These are phyloP conservation scores for Ochotona princeps DNA, from an alignment of 2,113 vertebrate genomes.

Conservation along the genomic window DNA sequence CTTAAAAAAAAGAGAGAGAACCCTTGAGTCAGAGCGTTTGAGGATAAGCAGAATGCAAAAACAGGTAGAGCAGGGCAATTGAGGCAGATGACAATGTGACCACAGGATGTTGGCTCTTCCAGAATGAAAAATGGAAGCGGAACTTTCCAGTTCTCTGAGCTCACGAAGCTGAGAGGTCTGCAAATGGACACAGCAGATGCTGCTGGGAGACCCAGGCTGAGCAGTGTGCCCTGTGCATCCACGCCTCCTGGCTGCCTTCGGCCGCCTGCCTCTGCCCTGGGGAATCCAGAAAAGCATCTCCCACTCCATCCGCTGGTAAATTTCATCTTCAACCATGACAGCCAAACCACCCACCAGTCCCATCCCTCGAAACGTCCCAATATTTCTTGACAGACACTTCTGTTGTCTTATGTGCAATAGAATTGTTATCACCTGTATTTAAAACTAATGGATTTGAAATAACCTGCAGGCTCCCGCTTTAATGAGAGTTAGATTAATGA, in stretches of 20 bases:
- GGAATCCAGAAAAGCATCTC: not conserved
- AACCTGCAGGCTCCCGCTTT: constrained; percentile 93
- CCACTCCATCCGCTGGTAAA: constrained; percentile 65
- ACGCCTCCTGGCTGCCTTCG: not conserved
- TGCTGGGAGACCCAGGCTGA: not conserved
- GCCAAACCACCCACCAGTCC: constrained; percentile 84
- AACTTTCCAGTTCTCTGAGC: not conserved
- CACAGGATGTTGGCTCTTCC: not conserved
- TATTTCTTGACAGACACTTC: constrained; percentile 89
- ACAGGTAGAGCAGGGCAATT: not conserved
- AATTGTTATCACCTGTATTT: constrained; percentile 96
- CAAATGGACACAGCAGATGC: not conserved
- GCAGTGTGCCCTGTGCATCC: fast-evolving
- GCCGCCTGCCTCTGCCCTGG: not conserved
- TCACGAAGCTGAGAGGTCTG: not conserved
- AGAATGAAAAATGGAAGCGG: constrained; percentile 20
- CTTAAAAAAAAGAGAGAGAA: not conserved
- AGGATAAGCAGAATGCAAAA: not conserved
- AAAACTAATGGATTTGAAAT: constrained; percentile 97
- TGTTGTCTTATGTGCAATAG: constrained; percentile 88
- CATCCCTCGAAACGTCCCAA: constrained; percentile 85
- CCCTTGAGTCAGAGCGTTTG: not conserved
- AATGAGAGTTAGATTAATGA: constrained; percentile 96
- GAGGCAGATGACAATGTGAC: not conserved
- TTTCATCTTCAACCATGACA: constrained; percentile 84